A percentile compares a stretch with the other conserved stretches of the same genome.
Evolutionary conservation across 2,797 vertebrate species (phyloP).

Genomic region (Allobates femoralis): DNA sequence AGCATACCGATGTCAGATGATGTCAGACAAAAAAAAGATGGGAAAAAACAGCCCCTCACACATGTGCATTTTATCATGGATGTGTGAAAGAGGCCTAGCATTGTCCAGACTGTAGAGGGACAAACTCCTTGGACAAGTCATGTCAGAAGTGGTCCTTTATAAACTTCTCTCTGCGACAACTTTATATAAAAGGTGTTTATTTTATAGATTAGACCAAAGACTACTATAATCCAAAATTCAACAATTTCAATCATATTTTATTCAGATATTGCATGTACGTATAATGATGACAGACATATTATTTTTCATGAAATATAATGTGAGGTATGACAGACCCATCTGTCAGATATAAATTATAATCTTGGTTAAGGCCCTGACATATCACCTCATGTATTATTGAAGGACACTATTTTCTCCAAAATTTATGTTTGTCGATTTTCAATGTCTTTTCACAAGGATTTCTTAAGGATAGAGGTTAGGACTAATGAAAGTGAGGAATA

Average conservation of each 20-base stretch:
- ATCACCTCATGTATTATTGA: slow-evolving; percentile 6
- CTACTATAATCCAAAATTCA: neutral
- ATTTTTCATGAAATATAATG: neutral
- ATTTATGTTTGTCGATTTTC: neutral
- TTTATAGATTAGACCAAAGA: neutral
- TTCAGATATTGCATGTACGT: slow-evolving; percentile 6
- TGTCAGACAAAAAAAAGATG: too few relatives aligned
- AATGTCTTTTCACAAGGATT: neutral
- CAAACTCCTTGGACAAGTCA: too few relatives aligned
- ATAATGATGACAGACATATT: neutral
- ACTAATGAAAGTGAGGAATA: neutral
- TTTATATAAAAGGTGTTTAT: neutral
- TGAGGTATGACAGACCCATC: slow-evolving; percentile 4
- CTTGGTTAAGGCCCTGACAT: neutral
- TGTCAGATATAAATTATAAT: neutral
- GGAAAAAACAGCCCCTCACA: too few relatives aligned
- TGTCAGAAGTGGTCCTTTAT: too few relatives aligned
- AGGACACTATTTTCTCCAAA: neutral
- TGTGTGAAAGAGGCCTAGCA: too few relatives aligned
- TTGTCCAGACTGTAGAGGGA: too few relatives aligned
- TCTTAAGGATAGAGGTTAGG: neutral
- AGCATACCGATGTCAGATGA: too few relatives aligned
- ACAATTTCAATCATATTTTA: neutral
- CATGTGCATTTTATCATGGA: too few relatives aligned
- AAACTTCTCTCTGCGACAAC: neutral